phyloP scores from a whole-genome alignment of 1,140 invertebrate species.

The Drosophila varians region DNA sequence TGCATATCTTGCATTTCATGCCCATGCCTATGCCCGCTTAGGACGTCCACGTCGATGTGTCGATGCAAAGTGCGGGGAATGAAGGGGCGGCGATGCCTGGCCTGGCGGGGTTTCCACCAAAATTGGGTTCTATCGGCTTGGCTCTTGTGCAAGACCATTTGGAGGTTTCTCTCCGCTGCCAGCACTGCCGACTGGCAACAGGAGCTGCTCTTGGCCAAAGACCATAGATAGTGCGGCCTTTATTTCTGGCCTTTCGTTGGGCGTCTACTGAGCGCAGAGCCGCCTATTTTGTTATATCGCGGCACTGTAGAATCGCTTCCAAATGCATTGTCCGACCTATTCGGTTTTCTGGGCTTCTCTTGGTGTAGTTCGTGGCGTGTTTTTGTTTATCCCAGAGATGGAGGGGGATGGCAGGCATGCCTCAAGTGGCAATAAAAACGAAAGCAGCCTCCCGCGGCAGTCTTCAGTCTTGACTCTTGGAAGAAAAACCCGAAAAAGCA shows the following conservation, averaged over 20 bases:
- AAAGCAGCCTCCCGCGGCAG: constrained; percentile 36
- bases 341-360: not conserved
- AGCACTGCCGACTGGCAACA: not conserved
- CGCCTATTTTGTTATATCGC: constrained; percentile 54
- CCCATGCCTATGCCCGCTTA: constrained; percentile 12
- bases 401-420: constrained; percentile 27
- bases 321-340: constrained; percentile 49
- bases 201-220: constrained; percentile 9
- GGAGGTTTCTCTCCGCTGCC: not conserved
- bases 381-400: constrained; percentile 43
- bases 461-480: too few species aligned
- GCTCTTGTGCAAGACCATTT: too few species aligned
- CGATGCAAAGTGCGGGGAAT: constrained; percentile 16
- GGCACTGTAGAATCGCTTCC: constrained; percentile 42
- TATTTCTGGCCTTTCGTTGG: constrained; percentile 9
- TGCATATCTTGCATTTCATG: constrained; percentile 45
- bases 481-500: too few species aligned
- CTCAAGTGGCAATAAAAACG: constrained; percentile 74
- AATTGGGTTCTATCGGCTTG: not conserved
- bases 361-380: not conserved
- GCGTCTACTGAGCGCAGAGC: constrained; percentile 26
- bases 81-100: not conserved
- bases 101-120: not conserved
- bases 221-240: not conserved
- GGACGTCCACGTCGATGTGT: constrained; percentile 17